Evolutionary conservation across 2,113 vertebrate species (phyloP).

Genomic region (Anarhynchus alexandrinus): DNA sequence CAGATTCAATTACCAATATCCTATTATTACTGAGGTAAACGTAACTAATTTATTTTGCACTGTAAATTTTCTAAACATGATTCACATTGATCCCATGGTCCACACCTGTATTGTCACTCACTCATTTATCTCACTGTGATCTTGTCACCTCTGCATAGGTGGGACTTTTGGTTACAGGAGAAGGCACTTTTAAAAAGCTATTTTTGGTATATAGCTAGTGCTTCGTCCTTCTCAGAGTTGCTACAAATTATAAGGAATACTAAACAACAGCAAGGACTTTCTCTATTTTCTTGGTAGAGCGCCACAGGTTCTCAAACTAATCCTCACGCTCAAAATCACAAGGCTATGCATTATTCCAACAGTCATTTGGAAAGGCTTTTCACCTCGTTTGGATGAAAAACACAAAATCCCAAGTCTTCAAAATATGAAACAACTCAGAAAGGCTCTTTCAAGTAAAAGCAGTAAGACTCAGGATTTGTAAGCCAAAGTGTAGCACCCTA

Average conservation of each 20-base stretch:
- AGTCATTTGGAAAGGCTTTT: neutral
- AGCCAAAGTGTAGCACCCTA: neutral
- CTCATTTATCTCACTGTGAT: neutral
- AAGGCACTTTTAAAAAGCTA: neutral
- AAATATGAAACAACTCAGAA: neutral
- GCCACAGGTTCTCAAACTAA: neutral
- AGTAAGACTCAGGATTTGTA: neutral
- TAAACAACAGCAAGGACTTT: neutral
- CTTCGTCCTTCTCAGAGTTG: neutral
- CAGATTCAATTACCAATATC: neutral
- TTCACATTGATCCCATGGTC: neutral
- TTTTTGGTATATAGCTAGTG: neutral
- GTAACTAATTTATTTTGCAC: neutral
- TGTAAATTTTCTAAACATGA: neutral
- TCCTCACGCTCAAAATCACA: neutral
- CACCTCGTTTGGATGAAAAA: neutral
- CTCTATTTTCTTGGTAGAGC: neutral
- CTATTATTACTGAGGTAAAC: neutral
- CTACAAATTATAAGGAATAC: neutral
- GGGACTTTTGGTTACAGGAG: neutral
- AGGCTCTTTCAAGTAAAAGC: neutral
- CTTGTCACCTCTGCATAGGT: neutral
- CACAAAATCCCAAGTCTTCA: neutral
- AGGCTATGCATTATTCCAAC: neutral
- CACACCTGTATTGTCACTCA: neutral